Evolutionary conservation across 2,888 invertebrate species (phyloP).

Genomic region (Rhynchonema sp.): DNA sequence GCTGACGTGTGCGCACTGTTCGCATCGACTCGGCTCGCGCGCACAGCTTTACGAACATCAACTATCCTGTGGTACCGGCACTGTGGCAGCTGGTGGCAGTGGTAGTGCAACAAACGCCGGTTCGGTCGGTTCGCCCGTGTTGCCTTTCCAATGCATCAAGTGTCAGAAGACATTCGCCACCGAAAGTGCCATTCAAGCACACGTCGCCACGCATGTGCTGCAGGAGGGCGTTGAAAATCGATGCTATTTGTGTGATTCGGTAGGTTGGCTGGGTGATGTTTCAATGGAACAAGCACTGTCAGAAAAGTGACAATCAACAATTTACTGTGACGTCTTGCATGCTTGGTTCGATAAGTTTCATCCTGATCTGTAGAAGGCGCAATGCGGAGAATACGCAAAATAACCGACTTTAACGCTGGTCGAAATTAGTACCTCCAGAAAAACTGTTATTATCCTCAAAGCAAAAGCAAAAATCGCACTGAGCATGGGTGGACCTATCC

Average conservation of each 20-base stretch:
- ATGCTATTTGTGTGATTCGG: slow-evolving; percentile 54
- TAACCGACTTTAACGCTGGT: no score
- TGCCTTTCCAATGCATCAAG: slow-evolving; percentile 43
- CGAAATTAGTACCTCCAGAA: no score
- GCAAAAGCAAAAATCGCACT: no score
- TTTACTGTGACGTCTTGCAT: no score
- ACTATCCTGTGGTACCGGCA: not conserved
- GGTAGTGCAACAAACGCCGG: not conserved
- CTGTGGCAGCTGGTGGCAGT: no score
- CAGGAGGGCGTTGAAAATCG: slow-evolving; percentile 42
- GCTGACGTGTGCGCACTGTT: not conserved
- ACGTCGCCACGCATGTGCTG: slow-evolving; percentile 40
- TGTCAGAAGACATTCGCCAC: slow-evolving; percentile 45
- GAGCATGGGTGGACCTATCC: no score
- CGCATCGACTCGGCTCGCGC: not conserved
- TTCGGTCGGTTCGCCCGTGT: not conserved
- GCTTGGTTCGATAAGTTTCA: no score
- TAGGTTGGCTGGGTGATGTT: slow-evolving; percentile 3
- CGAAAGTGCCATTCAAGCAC: slow-evolving; percentile 44
- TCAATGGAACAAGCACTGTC: no score
- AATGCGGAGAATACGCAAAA: no score
- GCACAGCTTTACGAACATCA: not conserved
- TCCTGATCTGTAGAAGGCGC: no score
- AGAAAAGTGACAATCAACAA: no score
- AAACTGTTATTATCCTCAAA: no score